A percentile compares a stretch with the other conserved stretches of the same genome.
Evolutionary conservation across 1,140 invertebrate species (phyloP).

Genomic region (Drosophila triauraria): DNA sequence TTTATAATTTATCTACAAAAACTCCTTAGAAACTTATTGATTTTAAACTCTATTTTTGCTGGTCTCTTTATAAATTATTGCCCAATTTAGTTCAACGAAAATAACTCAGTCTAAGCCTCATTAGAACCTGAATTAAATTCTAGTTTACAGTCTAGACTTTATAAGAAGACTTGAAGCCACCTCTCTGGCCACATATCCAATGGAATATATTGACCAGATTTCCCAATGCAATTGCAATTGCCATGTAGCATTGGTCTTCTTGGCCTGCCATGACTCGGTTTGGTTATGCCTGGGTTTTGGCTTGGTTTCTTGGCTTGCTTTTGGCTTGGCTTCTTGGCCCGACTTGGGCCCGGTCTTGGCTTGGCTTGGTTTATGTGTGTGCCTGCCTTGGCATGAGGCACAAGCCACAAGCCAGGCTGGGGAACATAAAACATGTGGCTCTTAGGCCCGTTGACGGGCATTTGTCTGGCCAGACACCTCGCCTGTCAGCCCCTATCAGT

Average conservation of each 20-base stretch:
- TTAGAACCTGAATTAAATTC: not conserved
- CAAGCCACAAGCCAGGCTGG: not conserved
- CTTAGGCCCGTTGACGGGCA: slow-evolving; percentile 47
- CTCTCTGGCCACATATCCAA: no score
- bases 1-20: no score
- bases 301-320: slow-evolving; percentile 1
- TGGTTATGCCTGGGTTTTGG: slow-evolving; percentile 5
- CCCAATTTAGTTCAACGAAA: not conserved
- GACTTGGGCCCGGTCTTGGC: no score
- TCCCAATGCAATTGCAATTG: slow-evolving; percentile 27
- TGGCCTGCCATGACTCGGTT: slow-evolving; percentile 37
- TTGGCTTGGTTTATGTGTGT: not conserved
- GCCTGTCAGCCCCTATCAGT: slow-evolving; percentile 38
- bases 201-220: not conserved
- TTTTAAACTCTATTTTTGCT: no score
- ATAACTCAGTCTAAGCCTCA: not conserved
- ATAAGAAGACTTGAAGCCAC: not conserved
- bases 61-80: no score
- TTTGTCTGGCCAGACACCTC: slow-evolving; percentile 65
- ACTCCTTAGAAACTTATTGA: no score
- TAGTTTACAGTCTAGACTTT: not conserved
- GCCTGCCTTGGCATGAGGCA: slow-evolving; percentile 44
- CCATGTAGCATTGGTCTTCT: slow-evolving; percentile 38
- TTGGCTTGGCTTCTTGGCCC: no score
- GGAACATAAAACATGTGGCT: slow-evolving; percentile 3